A percentile compares a stretch with the other conserved stretches of the same genome.
phyloP scores from a whole-genome alignment of 1,140 invertebrate species.

The Battus philenor region DNA sequence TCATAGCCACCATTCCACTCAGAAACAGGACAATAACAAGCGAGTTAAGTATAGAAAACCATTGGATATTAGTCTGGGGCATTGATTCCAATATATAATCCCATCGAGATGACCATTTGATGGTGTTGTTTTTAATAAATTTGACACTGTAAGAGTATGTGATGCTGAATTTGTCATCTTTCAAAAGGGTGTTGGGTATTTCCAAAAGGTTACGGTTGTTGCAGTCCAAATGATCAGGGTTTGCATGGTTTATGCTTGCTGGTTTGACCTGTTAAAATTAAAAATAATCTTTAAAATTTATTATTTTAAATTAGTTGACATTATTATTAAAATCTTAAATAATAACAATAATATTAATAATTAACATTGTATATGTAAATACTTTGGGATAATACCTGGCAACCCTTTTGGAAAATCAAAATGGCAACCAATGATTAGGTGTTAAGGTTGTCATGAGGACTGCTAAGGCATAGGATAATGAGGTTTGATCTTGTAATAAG shows the following conservation, averaged over 20 bases:
- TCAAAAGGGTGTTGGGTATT: slow-evolving; percentile 77
- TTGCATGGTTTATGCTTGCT: slow-evolving; percentile 84
- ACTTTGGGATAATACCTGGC: too few relatives aligned
- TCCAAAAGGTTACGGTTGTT: slow-evolving; percentile 79
- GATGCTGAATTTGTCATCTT: slow-evolving; percentile 80
- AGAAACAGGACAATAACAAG: slow-evolving; percentile 92
- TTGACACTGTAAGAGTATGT: slow-evolving; percentile 92
- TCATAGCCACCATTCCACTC: slow-evolving; percentile 99
- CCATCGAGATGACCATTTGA: slow-evolving; percentile 99
- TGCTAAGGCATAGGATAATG: too few relatives aligned
- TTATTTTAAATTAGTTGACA: too few relatives aligned
- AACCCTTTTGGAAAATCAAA: too few relatives aligned
- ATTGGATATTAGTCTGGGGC: slow-evolving; percentile 99
- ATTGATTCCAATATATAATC: slow-evolving; percentile 99
- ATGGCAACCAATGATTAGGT: too few relatives aligned
- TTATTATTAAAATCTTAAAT: too few relatives aligned
- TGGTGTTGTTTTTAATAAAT: slow-evolving; percentile 87
- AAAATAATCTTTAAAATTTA: too few relatives aligned
- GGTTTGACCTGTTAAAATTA: slow-evolving; percentile 80
- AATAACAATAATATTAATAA: too few relatives aligned
- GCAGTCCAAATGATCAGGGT: slow-evolving; percentile 75
- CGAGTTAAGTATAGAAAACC: slow-evolving; percentile 97
- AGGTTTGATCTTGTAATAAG: too few relatives aligned
- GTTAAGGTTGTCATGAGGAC: too few relatives aligned
- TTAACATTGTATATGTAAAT: too few relatives aligned